Base-by-base conservation (phyloP, 2,888 invertebrate genomes). In the Ashinkailepas kermadecensis region DNA sequence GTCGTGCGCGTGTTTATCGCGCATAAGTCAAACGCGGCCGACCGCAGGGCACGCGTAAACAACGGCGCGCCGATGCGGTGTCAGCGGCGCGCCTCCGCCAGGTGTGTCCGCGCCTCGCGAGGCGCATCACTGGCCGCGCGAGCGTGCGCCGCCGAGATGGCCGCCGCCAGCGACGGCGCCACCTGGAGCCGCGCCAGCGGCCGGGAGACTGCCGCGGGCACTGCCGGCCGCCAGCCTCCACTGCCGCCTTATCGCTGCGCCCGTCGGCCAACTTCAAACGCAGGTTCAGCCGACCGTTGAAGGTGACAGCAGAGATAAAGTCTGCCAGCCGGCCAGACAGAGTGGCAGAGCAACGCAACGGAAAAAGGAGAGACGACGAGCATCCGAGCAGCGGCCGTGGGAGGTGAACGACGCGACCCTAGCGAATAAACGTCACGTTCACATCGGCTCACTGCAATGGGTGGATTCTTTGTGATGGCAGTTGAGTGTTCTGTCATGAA, bases 241-340 rank as follows among this genome's bases (percentile, higher is more conserved):
- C 39, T 39, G 39, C 39, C 25, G 25, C n/a, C 67, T 67, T 67
- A 67, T 67, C 67, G 67, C 67, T 25, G 25, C 67, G 67, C 11
- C 13, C n/a, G 67, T 67, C 67, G 67, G 67, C 15, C 67, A 25
- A 67, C 67, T 67, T 67, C 67, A 67, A 67, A 67, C 67, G 67
- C 67, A 67, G 67, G 25, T 25, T 10, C 67, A 67, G 67, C 67
- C 25, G 67, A 25, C 67, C 25, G 67, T 65, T 10, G 23, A 65
- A 12, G 12, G n/a, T 10, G 65, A 65, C 65, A 23, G 65, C n/a
- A 25, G 67, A 67, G 67, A 67, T 13, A 25, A n/a, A 25, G 67
- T 39, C 39, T 4, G 1, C 39, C 39, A 39, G 39, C 39, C 39
- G 39, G 39, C 39, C 39, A 39, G 39, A 39, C 39, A 39, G 39